Conservation (phyloP, 2,113 vertebrate species). For the Istiophorus platypterus region DNA sequence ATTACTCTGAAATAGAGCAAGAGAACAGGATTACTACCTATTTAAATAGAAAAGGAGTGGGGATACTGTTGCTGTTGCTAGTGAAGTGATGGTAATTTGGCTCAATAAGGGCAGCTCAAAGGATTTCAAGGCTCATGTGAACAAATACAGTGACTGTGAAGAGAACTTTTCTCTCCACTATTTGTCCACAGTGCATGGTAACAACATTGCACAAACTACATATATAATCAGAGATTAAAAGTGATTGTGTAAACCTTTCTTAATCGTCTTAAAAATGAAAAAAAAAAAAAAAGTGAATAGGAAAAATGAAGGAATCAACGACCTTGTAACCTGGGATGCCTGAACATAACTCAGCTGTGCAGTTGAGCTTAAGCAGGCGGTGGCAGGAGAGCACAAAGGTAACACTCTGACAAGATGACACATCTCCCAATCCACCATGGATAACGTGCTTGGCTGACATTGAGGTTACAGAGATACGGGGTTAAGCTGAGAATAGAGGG, state of each 20-base stretch:
- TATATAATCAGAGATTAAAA: not conserved
- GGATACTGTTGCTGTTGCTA: not conserved
- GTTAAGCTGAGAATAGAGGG: constrained; percentile 39
- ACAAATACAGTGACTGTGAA: constrained; percentile 4
- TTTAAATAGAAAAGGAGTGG: not conserved
- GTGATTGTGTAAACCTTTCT: not conserved
- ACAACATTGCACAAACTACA: not conserved
- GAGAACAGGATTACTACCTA: not conserved
- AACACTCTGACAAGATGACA: constrained; percentile 53
- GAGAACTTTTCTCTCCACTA: not conserved
- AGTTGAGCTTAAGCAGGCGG: constrained; percentile 34
- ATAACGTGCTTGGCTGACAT: constrained; percentile 54
- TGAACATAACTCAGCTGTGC: constrained; percentile 4
- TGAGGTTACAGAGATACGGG: constrained; percentile 41
- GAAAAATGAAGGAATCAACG: not conserved
- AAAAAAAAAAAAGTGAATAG: constrained; percentile 1
- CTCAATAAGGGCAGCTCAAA: constrained; percentile 4
- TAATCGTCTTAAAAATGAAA: not conserved
- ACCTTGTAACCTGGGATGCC: constrained; percentile 1
- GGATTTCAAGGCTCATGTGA: not conserved
- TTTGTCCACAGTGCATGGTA: not conserved
- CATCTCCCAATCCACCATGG: constrained; percentile 57
- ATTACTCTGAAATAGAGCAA: not conserved
- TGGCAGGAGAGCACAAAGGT: constrained; percentile 47
- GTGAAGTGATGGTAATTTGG: not conserved